Evolutionary conservation across 2,888 invertebrate species (phyloP), one percentile per base, ranked within the genome.

Genomic region (Nomada lathburiana): DNA sequence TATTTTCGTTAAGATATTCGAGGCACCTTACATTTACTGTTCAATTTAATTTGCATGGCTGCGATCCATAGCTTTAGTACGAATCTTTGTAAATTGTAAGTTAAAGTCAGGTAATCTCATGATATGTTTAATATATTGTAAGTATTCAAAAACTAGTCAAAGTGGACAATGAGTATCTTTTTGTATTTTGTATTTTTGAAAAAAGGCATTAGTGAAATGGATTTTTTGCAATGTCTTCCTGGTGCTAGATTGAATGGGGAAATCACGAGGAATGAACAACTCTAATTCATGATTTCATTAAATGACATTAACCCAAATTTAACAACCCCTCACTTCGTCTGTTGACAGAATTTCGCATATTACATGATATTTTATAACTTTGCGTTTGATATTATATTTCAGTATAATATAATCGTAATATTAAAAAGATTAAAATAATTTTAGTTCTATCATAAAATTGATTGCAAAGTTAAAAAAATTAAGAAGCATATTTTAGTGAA

Each of bases 41-140:
- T 68, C 50, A 26, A 44, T 63, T 73, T 73, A 68, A 73, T 79
- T 79, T 79, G 80, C 80, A 80, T 80, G 80, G 52, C 73, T 55
- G 26, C 63, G 67, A 73, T 57, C 67, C 52, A 53, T 59, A 80
- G 67, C 80, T 73, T 76, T 62, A 29, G n/a, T 29, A 26, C 23
- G 20, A 50, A 78, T 65, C 53, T 67, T 80, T 47, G 18, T 62
- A 74, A 52, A 67, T 18, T 44, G 29, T n/a, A 42, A 63, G 42
- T 36, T 59, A 10, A 36, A 69, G 13, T 2, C 10, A 70, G 23
- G 10, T 57, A 63, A 52, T 72, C 42, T 55, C 20, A 44, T 26
- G 44, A 53, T 53, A 50, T 26, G 7, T 62, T 72, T 29, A 47
- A 71, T 55, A 47, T 53, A 16, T 11, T 42, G 10, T n/a, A 57